Evolutionary conservation across 64 coral and sea anemone genomes (phyloP).

Genomic region (Platygyra sinensis): DNA sequence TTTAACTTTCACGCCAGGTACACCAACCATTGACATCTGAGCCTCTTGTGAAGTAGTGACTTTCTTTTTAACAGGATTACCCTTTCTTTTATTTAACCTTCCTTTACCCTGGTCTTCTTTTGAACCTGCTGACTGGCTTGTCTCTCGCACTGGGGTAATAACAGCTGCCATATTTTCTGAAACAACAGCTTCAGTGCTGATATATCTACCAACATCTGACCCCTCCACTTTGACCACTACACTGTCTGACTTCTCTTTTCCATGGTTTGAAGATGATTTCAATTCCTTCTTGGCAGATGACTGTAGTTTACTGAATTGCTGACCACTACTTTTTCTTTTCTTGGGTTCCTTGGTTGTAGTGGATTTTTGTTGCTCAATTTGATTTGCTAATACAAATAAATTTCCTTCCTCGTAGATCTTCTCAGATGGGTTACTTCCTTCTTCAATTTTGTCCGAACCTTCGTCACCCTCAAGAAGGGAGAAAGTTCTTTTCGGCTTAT

Average conservation of each 20-base stretch:
- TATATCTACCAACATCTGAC: background rate
- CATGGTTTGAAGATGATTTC: background rate
- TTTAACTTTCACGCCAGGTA: background rate
- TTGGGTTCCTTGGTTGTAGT: background rate
- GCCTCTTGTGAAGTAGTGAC: background rate
- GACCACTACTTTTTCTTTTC: background rate
- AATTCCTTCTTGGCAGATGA: background rate
- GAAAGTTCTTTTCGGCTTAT: conserved; percentile 62
- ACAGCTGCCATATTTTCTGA: background rate
- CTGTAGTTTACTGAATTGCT: background rate
- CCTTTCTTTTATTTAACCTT: conserved; percentile 6
- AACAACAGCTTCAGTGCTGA: background rate
- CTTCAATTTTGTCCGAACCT: background rate
- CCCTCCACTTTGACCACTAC: background rate
- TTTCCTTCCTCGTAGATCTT: background rate
- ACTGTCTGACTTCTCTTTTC: background rate
- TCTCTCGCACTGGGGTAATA: background rate
- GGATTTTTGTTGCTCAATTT: background rate
- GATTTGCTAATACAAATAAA: background rate
- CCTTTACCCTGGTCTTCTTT: background rate
- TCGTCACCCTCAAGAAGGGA: conserved; percentile 38
- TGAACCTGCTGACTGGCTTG: background rate
- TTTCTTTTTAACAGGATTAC: conserved; percentile 39
- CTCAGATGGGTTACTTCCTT: background rate
- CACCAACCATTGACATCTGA: background rate